Evolutionary conservation across 2,113 vertebrate species (phyloP).

Genomic region (Anhinga rufa): DNA sequence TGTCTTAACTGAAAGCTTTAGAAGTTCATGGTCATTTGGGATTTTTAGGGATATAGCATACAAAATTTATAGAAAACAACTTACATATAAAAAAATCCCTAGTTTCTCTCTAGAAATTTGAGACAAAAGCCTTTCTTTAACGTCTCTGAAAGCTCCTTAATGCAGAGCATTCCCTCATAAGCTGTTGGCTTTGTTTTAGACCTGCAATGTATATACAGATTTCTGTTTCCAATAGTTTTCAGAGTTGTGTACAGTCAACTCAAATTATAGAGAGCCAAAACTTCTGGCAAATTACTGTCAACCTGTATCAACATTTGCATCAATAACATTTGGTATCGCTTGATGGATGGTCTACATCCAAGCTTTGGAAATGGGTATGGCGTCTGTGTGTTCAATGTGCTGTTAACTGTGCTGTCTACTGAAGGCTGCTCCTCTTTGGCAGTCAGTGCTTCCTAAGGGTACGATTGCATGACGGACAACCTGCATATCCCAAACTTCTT

Average conservation of each 20-base stretch:
- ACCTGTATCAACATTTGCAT: background rate
- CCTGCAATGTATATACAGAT: background rate
- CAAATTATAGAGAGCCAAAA: background rate
- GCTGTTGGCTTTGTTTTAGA: background rate
- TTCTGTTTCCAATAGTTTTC: slow-evolving; percentile 16
- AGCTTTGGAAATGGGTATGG: background rate
- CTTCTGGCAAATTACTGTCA: background rate
- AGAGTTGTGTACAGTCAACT: background rate
- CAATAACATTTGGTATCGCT: background rate
- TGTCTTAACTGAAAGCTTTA: background rate
- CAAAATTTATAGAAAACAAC: background rate
- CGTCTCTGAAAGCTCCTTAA: background rate
- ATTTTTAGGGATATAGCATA: background rate
- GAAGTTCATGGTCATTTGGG: background rate
- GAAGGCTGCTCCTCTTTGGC: background rate
- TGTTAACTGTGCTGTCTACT: background rate
- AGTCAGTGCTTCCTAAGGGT: background rate
- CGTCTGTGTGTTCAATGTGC: background rate
- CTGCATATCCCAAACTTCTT: background rate
- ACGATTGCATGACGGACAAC: background rate
- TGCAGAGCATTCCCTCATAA: background rate
- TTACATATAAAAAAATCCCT: background rate
- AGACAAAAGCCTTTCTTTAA: background rate
- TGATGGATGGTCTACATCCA: background rate
- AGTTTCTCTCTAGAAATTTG: background rate